A percentile compares a stretch with the other conserved stretches of the same genome.
phyloP scores from a whole-genome alignment of 2,888 invertebrate species.

The Amphipyra tragopoginis region DNA sequence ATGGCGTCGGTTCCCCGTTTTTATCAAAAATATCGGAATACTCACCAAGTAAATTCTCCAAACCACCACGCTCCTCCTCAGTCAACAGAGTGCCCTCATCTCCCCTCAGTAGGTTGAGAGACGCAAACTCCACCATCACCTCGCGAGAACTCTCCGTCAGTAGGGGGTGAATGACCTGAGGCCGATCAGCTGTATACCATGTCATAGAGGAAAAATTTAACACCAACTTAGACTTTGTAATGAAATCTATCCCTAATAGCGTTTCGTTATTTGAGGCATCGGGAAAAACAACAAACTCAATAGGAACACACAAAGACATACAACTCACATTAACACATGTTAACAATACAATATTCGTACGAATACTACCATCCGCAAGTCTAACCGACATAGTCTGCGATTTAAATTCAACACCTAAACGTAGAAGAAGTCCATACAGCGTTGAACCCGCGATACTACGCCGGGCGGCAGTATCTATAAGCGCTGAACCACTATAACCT shows the following conservation, averaged over 20 bases:
- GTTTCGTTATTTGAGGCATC: constrained; percentile 12
- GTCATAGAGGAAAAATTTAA: background rate
- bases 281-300: constrained; percentile 3
- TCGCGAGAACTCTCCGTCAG: constrained; percentile 4
- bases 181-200: constrained; percentile 9
- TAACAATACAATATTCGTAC: background rate
- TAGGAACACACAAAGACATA: constrained; percentile 1
- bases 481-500: background rate
- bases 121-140: constrained; percentile 3
- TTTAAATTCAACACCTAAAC: background rate
- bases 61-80: background rate
- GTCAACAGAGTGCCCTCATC: constrained; percentile 11
- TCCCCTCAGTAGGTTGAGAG: constrained; percentile 1
- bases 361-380: constrained; percentile 3
- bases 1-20: constrained; percentile 1
- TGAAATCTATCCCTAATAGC: constrained; percentile 8
- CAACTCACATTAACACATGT: constrained; percentile 2
- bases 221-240: no score
- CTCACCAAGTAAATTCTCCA: constrained; percentile 1
- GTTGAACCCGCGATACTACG: constrained; percentile 6
- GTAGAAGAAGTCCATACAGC: background rate
- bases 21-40: background rate
- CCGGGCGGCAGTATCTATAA: constrained; percentile 6
- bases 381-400: background rate
- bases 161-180: constrained; percentile 10